Conservation (phyloP, 2,797 vertebrate genomes). For the Myripristis jacobus region DNA sequence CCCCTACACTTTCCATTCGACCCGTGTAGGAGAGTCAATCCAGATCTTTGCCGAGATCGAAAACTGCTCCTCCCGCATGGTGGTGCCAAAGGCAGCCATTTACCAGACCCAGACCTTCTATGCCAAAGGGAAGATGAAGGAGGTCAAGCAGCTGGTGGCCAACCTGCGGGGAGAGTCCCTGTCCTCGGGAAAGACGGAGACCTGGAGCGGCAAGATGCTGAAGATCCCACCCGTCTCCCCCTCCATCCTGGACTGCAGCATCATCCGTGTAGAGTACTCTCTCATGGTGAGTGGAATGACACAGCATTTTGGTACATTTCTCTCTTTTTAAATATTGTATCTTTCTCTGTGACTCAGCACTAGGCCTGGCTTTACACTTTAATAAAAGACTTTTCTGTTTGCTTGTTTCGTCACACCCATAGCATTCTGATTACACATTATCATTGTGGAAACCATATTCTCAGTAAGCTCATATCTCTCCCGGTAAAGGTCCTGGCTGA, state of each 20-base stretch:
- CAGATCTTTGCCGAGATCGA: constrained; percentile 99
- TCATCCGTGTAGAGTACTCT: constrained; percentile 97
- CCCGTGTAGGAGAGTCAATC: constrained; percentile 93
- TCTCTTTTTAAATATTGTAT: background rate
- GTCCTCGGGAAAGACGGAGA: constrained; percentile 97
- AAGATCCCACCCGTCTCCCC: constrained; percentile 98
- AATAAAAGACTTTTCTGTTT: no score
- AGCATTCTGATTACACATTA: constrained; percentile 19
- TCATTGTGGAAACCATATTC: constrained; percentile 49
- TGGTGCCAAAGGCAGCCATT: constrained; percentile 98
- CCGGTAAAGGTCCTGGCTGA: constrained; percentile 44
- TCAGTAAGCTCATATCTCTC: constrained; percentile 35
- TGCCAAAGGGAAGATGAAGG: constrained; percentile 99
- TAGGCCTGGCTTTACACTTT: no score
- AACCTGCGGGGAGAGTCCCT: constrained; percentile 95
- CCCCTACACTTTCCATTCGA: background rate
- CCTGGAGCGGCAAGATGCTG: constrained; percentile 96
- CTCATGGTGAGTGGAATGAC: constrained; percentile 87
- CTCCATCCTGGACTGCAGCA: constrained; percentile 97
- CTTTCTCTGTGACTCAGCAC: background rate
- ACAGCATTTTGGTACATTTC: background rate
- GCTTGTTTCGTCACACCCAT: background rate
- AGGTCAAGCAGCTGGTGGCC: constrained; percentile 96
- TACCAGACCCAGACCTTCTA: constrained; percentile 98
- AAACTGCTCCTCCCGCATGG: constrained; percentile 97